Evolutionary conservation across 1,140 invertebrate genomes (phyloP), one percentile per base, ranked within the genome.

Genomic region (Babylonia areolata): DNA sequence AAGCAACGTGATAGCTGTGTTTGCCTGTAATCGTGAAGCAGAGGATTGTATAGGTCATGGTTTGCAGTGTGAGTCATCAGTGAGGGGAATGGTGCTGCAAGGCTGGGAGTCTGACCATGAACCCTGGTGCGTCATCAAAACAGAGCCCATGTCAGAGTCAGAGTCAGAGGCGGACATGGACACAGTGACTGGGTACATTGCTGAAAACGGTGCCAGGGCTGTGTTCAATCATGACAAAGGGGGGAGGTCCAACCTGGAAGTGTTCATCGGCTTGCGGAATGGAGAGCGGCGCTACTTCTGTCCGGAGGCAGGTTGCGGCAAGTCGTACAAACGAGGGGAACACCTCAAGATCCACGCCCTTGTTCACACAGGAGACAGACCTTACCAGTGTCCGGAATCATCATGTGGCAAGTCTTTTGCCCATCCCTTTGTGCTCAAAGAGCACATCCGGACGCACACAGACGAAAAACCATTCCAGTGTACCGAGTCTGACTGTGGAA

Each of bases 101-200:
- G 28, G 58, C 9, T 64, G 9, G 23, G 9, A 15, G 15, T 64
- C 28, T 17, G 58, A 64, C 28, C 28, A 6, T 28, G 17, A 64
- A 64, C 58, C 58, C 58, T 64, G 58, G 58, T 64, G 58, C 58
- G 20, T 64, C 58, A 64, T 64, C 58, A 64, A 64, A 64, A 64
- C 58, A 28, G 58, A 64, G 23, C 28, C 58, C 3, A 23, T 3
- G 9, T 15, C 20, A 23, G 58, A 64, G 17, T 64, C 9, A 9
- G 17, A 64, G 17, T 64, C 58, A 3, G 9, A 64, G 3, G 28
- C 20, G 9, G 58, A 64, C 9, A 3, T 15, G 17, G 15, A 64
- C 28, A 3, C 58, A 64, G 58, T 3, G 28, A 17, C 58, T 20
- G 3, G 58, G 20, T 64, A 28, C 28, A 12, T 64, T 64, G 58